Evolutionary conservation across 2,113 vertebrate species (phyloP), one percentile per base, ranked within the genome.

Genomic region (Theristicus caerulescens): DNA sequence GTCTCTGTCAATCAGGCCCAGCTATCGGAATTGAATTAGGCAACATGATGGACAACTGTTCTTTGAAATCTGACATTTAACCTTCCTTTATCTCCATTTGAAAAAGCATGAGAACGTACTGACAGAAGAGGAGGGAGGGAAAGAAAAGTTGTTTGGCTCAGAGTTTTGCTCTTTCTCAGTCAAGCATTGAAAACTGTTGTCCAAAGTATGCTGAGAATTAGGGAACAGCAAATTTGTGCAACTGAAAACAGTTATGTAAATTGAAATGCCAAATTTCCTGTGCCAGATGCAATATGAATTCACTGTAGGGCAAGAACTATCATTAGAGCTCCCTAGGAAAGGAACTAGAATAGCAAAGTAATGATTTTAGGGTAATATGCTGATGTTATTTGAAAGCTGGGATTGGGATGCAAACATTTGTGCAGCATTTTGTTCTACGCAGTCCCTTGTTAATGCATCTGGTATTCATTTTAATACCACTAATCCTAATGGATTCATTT

Each of bases 271-370:
- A 95, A 96, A 96, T 95, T 96, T 96, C 96, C 88, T 95, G 78
- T 94, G 92, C 94, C 90, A 95, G 94, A 96, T 96, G 93, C 93
- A 97, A 85, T 94, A 96, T 92, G 91, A 95, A 96, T 97, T 97
- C 94, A 96, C 95, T 94, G 67, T 96, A 96, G 94, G 91, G 93
- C 85, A 96, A 96, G 84, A 88, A 77, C 84, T 95, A 86, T 92
- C 95, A 97, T 96, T 96, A 96, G 54, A 86, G 88, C 92, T 96
- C 93, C 91, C 69, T 93, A 96, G 92, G 96, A 96, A 95, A 94
- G 84, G 89, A 94, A 88, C 91, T 93, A 94, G 92, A 96, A 95
- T 89, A 96, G 84, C 78, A 82, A 96, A 96, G 93, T 95, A 96
- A 96, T 96, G 95, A 95, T 96, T 96, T 97, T 93, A 96, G 95